Evolutionary conservation across 2,797 vertebrate genomes (phyloP), one percentile per base, ranked within the genome.

Genomic region (Ataeniobius toweri): DNA sequence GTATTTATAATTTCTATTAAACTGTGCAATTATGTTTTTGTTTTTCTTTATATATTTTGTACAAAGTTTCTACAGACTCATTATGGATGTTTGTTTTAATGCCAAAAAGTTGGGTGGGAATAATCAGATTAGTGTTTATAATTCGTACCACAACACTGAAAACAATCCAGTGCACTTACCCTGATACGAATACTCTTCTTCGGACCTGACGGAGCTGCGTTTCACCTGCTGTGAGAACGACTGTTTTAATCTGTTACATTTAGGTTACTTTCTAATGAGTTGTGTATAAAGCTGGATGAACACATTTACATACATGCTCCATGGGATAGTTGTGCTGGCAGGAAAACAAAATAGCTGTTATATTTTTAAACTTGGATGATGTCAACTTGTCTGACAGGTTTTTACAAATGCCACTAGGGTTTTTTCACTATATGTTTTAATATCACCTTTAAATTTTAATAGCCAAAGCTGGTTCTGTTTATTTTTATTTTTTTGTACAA

Each of bases 1-100:
- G 48, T 76, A 61, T 74, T 88, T 86, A 79, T 78, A 89, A 88
- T 91, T 87, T 93, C 91, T 92, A 48, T 59, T 39, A 89, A 92
- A 86, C 85, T 90, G 92, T 94, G 93, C 93, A 94, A 94, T 94
- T 88, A 76, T 78, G 88, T 88, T 79, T 73, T 61, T 90, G 82
- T 75, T 91, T 88, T 78, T 59, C 16, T 5, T 4, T 74, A 5
- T 59, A 68, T 86, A 83, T 90, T 85, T 92, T 92, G 85, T 93
- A 85, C 83, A 87, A 83, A 84, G 63, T 82, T 87, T 51, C 74
- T 87, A 79, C 81, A 82, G 53, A 67, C 74, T 92, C 86, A 81
- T 59, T 85, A 73, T 91, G 71, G 91, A 58, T 92, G 86, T 90
- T 88, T 92, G 89, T 94, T 90, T 91, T 91, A 91, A 93, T 92